phyloP scores from a whole-genome alignment of 2,113 vertebrate genomes.

The Pomatorhinus ruficollis region DNA sequence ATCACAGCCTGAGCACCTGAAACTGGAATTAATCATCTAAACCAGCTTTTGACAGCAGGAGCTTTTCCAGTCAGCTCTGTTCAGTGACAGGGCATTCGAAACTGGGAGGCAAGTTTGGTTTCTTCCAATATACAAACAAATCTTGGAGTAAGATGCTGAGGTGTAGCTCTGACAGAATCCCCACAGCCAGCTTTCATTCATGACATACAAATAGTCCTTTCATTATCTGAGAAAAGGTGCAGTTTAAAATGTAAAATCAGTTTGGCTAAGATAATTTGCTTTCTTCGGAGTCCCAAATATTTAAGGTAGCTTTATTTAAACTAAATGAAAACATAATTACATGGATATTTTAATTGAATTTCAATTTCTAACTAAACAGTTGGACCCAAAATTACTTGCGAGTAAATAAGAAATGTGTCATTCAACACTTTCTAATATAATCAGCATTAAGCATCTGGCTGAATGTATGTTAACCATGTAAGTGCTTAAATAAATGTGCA shows the following conservation, averaged over 20 bases:
- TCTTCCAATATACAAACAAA: neutral
- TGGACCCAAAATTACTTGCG: neutral
- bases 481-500: neutral
- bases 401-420: neutral
- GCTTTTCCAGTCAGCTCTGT: neutral
- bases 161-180: neutral
- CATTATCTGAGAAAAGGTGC: neutral
- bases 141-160: neutral
- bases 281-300: neutral
- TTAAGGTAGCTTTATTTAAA: neutral
- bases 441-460: neutral
- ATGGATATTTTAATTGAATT: neutral
- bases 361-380: neutral
- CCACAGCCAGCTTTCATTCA: neutral
- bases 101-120: neutral
- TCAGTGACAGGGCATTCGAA: neutral
- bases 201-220: neutral
- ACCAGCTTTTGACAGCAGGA: neutral
- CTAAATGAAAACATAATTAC: neutral
- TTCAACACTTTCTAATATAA: neutral
- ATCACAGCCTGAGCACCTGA: neutral
- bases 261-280: neutral
- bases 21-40: neutral
- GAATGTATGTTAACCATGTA: neutral
- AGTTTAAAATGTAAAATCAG: neutral